A percentile compares a stretch with the other conserved stretches of the same genome.
phyloP scores from a whole-genome alignment of 2,113 vertebrate genomes.

The Rhynchopsitta pachyrhyncha region DNA sequence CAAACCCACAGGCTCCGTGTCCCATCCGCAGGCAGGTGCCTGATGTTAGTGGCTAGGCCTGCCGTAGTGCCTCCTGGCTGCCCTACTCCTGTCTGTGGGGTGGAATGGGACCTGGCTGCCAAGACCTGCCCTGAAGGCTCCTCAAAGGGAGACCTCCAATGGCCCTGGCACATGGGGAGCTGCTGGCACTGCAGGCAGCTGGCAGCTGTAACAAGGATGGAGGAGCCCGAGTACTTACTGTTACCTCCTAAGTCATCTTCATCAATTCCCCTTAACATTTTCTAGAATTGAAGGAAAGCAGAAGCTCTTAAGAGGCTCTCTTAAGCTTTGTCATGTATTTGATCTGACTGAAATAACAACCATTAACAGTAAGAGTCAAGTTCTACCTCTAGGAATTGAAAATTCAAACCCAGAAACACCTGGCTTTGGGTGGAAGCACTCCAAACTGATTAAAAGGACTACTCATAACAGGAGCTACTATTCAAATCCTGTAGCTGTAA shows the following conservation, averaged over 20 bases:
- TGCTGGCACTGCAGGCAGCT: accelerated
- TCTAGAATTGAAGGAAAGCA: not conserved
- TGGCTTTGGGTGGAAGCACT: not conserved
- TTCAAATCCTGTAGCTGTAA: not conserved
- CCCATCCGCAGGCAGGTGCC: not conserved
- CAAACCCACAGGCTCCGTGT: not conserved
- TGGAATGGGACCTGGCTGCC: not conserved
- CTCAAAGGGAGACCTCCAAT: not conserved
- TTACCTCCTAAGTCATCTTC: not conserved
- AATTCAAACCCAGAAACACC: not conserved
- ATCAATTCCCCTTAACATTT: not conserved
- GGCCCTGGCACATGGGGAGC: not conserved
- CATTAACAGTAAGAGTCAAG: not conserved
- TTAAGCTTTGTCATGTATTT: not conserved
- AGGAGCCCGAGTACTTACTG: accelerated
- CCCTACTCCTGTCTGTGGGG: not conserved
- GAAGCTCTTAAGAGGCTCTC: not conserved
- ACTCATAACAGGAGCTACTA: not conserved
- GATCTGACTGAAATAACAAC: not conserved
- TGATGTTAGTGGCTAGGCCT: accelerated
- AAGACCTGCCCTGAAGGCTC: not conserved
- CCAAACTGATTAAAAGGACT: not conserved
- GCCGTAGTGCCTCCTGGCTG: not conserved
- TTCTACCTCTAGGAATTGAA: not conserved
- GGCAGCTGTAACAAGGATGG: not conserved